A percentile compares a stretch with the other conserved stretches of the same genome.
phyloP scores from a whole-genome alignment of 2,797 vertebrate genomes.

The Pteropus rufus region DNA sequence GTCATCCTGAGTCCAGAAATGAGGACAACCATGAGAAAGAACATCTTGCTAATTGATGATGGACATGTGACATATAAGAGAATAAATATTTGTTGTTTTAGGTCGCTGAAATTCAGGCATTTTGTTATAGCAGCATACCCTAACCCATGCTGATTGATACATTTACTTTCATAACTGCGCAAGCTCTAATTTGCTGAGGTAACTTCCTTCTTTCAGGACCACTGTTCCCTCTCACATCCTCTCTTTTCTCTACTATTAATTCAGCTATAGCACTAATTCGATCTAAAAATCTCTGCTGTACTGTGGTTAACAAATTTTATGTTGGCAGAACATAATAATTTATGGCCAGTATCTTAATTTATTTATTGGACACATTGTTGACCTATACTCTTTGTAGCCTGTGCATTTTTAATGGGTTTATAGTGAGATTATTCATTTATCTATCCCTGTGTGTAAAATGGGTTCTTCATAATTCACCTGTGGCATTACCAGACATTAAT shows the following conservation, averaged over 20 bases:
- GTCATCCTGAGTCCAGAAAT: not conserved
- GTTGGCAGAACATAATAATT: constrained; percentile 76
- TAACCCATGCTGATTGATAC: not conserved
- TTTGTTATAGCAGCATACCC: constrained; percentile 51
- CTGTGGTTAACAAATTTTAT: constrained; percentile 69
- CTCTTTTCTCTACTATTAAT: constrained; percentile 45
- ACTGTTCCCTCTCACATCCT: not conserved
- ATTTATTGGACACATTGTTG: constrained; percentile 81
- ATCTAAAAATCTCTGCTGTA: constrained; percentile 49
- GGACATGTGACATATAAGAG: not conserved
- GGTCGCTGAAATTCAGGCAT: not conserved
- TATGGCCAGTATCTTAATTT: constrained; percentile 79
- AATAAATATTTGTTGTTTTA: not conserved
- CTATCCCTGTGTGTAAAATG: constrained; percentile 68
- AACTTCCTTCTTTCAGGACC: not conserved
- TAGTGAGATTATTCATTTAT: constrained; percentile 76
- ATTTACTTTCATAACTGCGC: not conserved
- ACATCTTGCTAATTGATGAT: not conserved
- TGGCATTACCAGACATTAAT: constrained; percentile 76
- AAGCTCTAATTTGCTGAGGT: not conserved
- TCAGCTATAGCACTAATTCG: constrained; percentile 59
- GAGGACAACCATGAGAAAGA: not conserved
- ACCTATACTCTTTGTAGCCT: constrained; percentile 74
- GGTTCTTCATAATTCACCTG: constrained; percentile 74
- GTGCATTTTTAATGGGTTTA: constrained; percentile 75